phyloP scores from a whole-genome alignment of 2,797 vertebrate species.

The Rhinatrema bivittatum region DNA sequence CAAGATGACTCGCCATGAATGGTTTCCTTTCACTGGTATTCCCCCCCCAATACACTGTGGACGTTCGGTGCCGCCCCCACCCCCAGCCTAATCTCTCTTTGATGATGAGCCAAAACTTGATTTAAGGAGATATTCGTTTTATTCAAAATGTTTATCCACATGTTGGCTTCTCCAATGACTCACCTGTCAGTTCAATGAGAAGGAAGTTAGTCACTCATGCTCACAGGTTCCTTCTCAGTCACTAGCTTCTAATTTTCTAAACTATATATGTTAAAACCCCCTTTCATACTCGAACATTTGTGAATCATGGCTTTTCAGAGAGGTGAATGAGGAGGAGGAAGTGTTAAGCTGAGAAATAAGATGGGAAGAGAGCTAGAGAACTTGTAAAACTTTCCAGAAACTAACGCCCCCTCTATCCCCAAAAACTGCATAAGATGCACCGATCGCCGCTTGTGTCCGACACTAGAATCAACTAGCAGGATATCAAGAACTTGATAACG shows the following conservation, averaged over 20 bases:
- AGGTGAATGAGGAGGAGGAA: no score
- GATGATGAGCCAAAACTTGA: not conserved
- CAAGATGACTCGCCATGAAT: slow-evolving; percentile 40
- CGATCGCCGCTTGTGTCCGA: no score
- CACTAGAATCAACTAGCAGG: no score
- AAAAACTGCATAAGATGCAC: no score
- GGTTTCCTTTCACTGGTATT: slow-evolving; percentile 39
- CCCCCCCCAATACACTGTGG: slow-evolving; percentile 5
- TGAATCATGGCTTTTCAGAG: no score
- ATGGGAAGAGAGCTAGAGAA: no score
- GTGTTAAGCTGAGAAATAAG: no score
- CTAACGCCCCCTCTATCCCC: no score
- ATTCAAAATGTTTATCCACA: slow-evolving; percentile 5
- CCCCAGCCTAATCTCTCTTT: slow-evolving; percentile 30
- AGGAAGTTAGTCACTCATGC: slow-evolving; percentile 49
- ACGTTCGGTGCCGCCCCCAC: slow-evolving; percentile 3
- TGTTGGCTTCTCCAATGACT: slow-evolving; percentile 38
- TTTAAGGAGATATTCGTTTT: not conserved
- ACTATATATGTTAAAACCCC: no score
- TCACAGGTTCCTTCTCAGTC: slow-evolving; percentile 34
- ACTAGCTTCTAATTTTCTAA: slow-evolving; percentile 24
- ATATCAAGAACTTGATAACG: no score
- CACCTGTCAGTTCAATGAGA: slow-evolving; percentile 50
- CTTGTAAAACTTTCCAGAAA: no score
- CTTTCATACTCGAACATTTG: no score